Evolutionary conservation across 2,797 vertebrate species (phyloP), one percentile per base, ranked within the genome.

Genomic region (Neosalanx taihuensis): DNA sequence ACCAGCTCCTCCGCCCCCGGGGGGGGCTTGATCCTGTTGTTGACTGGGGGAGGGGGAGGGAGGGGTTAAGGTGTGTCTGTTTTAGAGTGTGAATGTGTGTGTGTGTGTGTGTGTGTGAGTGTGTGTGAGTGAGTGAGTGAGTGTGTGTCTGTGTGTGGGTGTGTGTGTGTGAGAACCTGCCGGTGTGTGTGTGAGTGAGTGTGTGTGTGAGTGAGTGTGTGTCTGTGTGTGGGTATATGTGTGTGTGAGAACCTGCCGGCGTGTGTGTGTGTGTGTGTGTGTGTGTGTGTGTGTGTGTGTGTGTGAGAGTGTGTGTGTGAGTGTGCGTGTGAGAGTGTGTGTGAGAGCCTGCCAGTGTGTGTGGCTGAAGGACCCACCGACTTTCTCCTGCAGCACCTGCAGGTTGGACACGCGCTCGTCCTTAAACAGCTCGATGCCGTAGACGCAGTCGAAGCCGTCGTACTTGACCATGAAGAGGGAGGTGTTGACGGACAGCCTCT

Each of bases 401-500:
- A 94, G 88, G 77, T 91, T 92, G 63, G 93, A 94, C 60, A 94
- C 93, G 23, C 93, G 85, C 62, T 79, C 89, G 62, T 94, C 93
- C 82, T 93, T 94, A 84, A 94, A 94, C 72, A 94, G 89, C 87
- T 94, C 93, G 1, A 94, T 94, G 85, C 93, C 93, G 0, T 94
- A 94, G 71, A 94, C 90, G 1, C 93, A 94, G 67, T 94, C 93
- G 0, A 94, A 94, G 76, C 93, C 93, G 18, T 94, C 93, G 51
- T 94, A 94, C 81, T 94, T 94, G 64, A 94, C 92, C 93, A 94
- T 93, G 85, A 91, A 94, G 59, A 94, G 91, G 2, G 89, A 92
- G 35, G 62, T 88, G 85, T 93, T 94, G 64, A 93, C 91, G 3
- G 83, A 90, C 0, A 94, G 89, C 13, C 93, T 91, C 87, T 94